Evolutionary conservation across 2,888 invertebrate species (phyloP), one percentile per base, ranked within the genome.

Genomic region (Unio delphinus): DNA sequence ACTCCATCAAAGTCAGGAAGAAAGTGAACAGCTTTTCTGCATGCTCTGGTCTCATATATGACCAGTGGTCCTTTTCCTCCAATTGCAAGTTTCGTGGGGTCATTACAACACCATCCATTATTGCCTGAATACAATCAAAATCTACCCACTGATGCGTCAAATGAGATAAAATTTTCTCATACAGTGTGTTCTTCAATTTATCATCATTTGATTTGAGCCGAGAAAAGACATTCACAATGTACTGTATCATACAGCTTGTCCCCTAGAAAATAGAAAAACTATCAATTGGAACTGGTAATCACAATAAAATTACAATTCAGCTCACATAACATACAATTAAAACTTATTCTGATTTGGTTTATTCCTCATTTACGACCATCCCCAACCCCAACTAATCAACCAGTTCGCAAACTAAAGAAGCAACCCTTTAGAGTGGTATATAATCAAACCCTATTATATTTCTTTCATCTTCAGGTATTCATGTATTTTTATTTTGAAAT

Each of bases 221-320:
- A 11, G 92, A 92, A 55, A 94, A 89, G 85, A 95, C 94, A 74
- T 94, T 92, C 17, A 94, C 89, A 11, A 95, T 86, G 87, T 95
- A 95, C 87, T 95, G 95, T n/a, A 94, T 85, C 0, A 94, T 91
- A 84, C 93, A 93, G 71, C 93, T 92, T 75, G 93, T 92, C 82
- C 92, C 93, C 94, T 94, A 90, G 63, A 91, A 91, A 30, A 23
- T 45, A 45, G 45, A 56, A 55, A 45, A 45, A 45, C 11, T 15
- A 45, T 45, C 15, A 61, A 60, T 23, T 61, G 66, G 62, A 61
- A 23, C 59, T 7, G 55, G 8, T 8, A 11, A 7, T 17, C 23
- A 3, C 20, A 8, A 18, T 23, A 34, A 64, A 45, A 8, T 60
- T 45, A 45, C 26, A 68, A 18, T 55, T 28, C 23, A 28, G 20